Conservation (phyloP, 2,888 invertebrate genomes). For the Creontiades dilutus region DNA sequence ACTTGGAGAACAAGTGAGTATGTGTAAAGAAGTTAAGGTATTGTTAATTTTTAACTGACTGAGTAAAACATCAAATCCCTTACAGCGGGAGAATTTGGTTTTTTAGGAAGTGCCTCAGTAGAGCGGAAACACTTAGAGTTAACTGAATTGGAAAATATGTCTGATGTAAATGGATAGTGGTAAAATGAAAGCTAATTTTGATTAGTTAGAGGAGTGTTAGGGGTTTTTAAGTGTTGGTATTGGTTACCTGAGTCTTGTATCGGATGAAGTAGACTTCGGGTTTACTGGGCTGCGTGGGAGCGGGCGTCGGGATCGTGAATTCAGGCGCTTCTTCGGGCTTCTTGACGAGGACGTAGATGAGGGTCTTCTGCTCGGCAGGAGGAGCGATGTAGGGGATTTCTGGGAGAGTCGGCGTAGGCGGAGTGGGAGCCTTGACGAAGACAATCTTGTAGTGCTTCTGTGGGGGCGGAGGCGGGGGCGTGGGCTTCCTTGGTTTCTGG, state of each 20-base stretch:
- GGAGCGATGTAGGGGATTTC: constrained; percentile 82
- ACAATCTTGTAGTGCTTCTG: constrained; percentile 92
- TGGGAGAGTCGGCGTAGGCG: constrained; percentile 80
- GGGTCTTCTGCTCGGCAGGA: constrained; percentile 92
- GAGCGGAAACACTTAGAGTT: too few relatives aligned
- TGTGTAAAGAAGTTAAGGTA: too few relatives aligned
- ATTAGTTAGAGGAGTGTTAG: too few relatives aligned
- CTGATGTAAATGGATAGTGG: too few relatives aligned
- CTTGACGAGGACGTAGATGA: constrained; percentile 93
- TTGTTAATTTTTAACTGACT: too few relatives aligned
- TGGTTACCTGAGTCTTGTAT: constrained; percentile 88
- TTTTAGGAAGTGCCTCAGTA: too few relatives aligned
- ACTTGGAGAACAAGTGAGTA: too few relatives aligned
- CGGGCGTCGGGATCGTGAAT: constrained; percentile 87
- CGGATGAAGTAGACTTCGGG: constrained; percentile 95
- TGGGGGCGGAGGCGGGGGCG: constrained; percentile 80
- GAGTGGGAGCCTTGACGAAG: constrained; percentile 86
- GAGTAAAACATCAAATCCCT: too few relatives aligned
- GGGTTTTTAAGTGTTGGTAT: neutral
- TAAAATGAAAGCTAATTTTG: too few relatives aligned
- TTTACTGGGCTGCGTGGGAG: constrained; percentile 91
- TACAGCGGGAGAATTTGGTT: too few relatives aligned
- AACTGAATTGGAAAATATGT: too few relatives aligned
- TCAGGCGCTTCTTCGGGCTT: constrained; percentile 92
- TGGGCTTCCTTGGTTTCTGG: constrained; percentile 80